Base-by-base conservation (phyloP, 2,797 vertebrate genomes). In the Garrulus glandarius region DNA sequence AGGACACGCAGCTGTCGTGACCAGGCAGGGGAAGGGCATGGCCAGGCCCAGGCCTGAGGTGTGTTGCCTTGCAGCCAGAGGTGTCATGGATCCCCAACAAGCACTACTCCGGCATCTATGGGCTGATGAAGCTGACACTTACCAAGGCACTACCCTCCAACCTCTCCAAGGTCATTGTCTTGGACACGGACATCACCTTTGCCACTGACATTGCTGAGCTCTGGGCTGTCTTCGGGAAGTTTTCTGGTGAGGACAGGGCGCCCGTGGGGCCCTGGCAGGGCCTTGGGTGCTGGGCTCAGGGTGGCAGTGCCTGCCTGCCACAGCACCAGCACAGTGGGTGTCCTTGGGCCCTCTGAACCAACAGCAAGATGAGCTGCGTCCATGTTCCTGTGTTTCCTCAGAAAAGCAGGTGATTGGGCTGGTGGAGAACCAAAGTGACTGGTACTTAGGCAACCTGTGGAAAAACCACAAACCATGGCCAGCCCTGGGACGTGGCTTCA, bases 1-100 rank as follows among this genome's bases (percentile, higher is more conserved):
- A 0, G 59, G 55, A 46, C 68, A 47, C 1, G 0, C 5, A 27
- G 75, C 56, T 5, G 2, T 56, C 59, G 43, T 59, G 23, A 49
- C 22, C 0, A 0, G 26, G 47, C 20, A 50, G 11, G 47, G 23
- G 36, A 36, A 36, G 26, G 57, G 11, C 59, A 52, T 24, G 55
- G 55, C 41, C 0, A 0, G 71, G 50, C 69, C 60, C 49, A 49
- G 65, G 39, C 46, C 89, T 96, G 92, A 93, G 26, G 41, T 5
- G 1, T 26, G 49, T 89, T 43, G 3, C 57, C 55, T 95, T 97
- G 57, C 97, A 99, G 99, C 98, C 99, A 0, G 99, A 99, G 95
- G 98, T 99, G 92, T 99, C 99, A 8, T 99, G 99, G 99, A 99
- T 99, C 92, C 99, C 99, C 91, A 99, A 99, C 98, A 99, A 99